phyloP scores from a whole-genome alignment of 1,140 invertebrate genomes.

The Lepidurus apus region DNA sequence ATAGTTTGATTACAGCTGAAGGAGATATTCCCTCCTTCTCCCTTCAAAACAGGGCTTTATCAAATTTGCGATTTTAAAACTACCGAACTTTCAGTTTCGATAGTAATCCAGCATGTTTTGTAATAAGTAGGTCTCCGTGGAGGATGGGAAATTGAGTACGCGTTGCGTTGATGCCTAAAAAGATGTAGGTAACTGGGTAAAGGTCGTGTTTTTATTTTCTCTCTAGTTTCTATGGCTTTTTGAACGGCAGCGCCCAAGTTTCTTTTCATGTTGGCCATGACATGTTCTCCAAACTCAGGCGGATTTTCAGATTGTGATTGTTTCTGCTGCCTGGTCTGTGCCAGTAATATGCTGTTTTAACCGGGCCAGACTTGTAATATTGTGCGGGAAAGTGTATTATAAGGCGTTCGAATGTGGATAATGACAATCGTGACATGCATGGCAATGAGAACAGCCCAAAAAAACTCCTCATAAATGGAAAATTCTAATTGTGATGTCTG shows the following conservation, averaged over 20 bases:
- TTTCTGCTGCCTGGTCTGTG: not conserved
- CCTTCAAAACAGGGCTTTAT: no score
- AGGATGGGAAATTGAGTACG: slow-evolving; percentile 1
- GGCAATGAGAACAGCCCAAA: not conserved
- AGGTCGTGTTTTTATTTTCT: slow-evolving; percentile 19
- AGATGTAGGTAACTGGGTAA: slow-evolving; percentile 32
- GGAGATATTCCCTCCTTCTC: no score
- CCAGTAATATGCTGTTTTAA: not conserved
- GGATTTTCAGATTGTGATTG: not conserved
- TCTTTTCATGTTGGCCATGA: slow-evolving; percentile 8
- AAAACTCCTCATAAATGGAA: no score
- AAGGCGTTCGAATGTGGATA: not conserved
- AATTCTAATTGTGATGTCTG: not conserved
- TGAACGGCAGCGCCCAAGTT: not conserved
- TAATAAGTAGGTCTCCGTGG: not conserved
- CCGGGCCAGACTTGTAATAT: not conserved
- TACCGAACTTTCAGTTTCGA: no score
- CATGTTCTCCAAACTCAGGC: not conserved
- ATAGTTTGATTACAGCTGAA: no score
- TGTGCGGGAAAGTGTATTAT: not conserved
- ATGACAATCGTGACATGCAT: not conserved
- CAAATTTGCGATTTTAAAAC: no score
- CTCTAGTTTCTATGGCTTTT: not conserved
- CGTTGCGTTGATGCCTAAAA: slow-evolving; percentile 1
- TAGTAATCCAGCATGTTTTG: no score